Conservation (phyloP, 2,888 invertebrate species). For the Ctena decussata region DNA sequence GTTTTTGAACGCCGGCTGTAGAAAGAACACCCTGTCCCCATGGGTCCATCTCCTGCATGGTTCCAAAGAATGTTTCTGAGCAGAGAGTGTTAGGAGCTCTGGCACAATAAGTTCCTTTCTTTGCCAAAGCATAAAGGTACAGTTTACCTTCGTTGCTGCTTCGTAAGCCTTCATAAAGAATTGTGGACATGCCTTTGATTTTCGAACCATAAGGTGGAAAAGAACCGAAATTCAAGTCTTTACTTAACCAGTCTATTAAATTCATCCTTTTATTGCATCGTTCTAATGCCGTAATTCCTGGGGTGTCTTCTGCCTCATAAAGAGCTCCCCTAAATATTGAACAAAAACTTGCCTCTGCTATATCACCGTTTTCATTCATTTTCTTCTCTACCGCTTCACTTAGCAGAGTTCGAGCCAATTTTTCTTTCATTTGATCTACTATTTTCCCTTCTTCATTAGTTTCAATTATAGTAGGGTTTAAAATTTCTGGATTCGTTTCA, state of each 20-base stretch:
- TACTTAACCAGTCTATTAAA: conserved; percentile 15
- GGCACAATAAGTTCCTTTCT: conserved; percentile 44
- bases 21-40: conserved; percentile 47
- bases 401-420: conserved; percentile 13
- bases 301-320: conserved; percentile 26
- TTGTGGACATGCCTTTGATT: conserved; percentile 25
- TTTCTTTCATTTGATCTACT: conserved; percentile 31
- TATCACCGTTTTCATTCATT: conserved; percentile 21
- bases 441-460: conserved; percentile 30
- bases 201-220: conserved; percentile 26
- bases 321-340: background rate
- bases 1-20: conserved; percentile 33
- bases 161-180: conserved; percentile 30
- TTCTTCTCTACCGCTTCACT: conserved; percentile 7
- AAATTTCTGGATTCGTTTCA: background rate
- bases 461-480: conserved; percentile 18
- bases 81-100: conserved; percentile 45
- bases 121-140: conserved; percentile 32
- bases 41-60: conserved; percentile 54
- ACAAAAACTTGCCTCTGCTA: conserved; percentile 21
- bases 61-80: conserved; percentile 38
- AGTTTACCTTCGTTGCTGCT: conserved; percentile 27
- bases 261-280: background rate
- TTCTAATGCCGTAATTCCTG: conserved; percentile 8
- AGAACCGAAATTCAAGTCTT: conserved; percentile 27